Conservation (phyloP, 2,797 vertebrate genomes). For the Spheniscus humboldti region DNA sequence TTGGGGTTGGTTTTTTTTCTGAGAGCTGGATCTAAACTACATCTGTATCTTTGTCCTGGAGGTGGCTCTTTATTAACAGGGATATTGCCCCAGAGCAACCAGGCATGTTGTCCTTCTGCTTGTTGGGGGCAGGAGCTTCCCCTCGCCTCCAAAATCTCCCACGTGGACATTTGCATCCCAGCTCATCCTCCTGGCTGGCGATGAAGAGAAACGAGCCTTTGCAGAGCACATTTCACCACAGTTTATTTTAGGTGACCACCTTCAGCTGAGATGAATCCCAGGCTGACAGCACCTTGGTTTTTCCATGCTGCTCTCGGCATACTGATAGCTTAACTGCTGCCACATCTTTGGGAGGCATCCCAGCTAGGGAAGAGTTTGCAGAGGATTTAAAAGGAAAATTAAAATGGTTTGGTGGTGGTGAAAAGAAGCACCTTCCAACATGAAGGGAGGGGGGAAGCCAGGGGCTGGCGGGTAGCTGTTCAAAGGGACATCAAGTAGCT, state of each 20-base stretch:
- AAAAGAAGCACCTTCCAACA: neutral
- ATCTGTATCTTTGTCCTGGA: neutral
- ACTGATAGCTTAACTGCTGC: neutral
- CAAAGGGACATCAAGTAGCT: fast-evolving
- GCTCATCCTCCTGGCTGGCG: neutral
- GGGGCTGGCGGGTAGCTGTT: neutral
- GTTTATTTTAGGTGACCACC: neutral
- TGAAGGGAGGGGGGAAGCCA: neutral
- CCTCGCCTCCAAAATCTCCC: neutral
- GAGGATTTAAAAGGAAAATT: neutral
- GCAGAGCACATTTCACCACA: fast-evolving
- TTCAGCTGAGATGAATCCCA: neutral
- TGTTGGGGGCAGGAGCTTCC: fast-evolving
- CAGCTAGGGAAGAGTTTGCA: neutral
- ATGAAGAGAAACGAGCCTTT: neutral
- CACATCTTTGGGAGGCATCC: neutral
- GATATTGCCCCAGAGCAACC: neutral
- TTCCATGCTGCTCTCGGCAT: neutral
- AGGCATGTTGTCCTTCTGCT: too few species aligned
- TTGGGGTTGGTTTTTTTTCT: too few species aligned
- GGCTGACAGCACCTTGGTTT: neutral
- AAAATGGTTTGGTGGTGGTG: neutral
- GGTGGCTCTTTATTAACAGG: neutral
- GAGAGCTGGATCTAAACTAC: neutral
- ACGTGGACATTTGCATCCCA: neutral